Evolutionary conservation across 2,888 invertebrate genomes (phyloP).

Genomic region (Erpobdella octoculata): DNA sequence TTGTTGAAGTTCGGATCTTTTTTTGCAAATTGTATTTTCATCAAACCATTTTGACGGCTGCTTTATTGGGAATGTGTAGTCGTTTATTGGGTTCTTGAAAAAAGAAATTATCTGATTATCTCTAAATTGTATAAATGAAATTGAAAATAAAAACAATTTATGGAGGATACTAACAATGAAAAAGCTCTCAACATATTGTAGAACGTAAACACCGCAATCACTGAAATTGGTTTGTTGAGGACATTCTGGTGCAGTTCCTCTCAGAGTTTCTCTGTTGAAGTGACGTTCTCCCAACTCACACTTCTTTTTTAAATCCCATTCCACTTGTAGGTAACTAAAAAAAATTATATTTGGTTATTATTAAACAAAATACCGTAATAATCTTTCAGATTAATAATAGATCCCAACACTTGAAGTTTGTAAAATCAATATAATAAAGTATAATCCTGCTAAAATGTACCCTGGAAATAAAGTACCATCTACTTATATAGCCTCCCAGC

Average conservation of each 20-base stretch:
- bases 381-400: too few species aligned
- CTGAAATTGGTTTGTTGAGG: slow-evolving; percentile 96
- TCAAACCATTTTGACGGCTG: slow-evolving; percentile 80
- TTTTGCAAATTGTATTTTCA: slow-evolving; percentile 70
- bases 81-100: slow-evolving; percentile 69
- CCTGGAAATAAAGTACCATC: too few species aligned
- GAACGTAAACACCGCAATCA: slow-evolving; percentile 87
- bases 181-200: slow-evolving; percentile 93
- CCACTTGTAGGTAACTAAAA: slow-evolving; percentile 54
- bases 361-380: neutral
- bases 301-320: slow-evolving; percentile 56
- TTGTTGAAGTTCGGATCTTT: slow-evolving; percentile 76
- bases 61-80: slow-evolving; percentile 75
- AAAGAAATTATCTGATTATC: too few species aligned
- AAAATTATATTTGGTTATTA: neutral
- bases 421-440: too few species aligned
- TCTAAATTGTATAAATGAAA: neutral
- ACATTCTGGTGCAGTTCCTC: slow-evolving; percentile 77
- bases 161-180: slow-evolving; percentile 65
- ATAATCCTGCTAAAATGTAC: too few species aligned
- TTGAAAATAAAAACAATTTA: neutral
- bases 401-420: neutral
- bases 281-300: slow-evolving; percentile 52
- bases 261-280: slow-evolving; percentile 75
- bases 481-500: too few species aligned